Conservation (phyloP, 2,113 vertebrate species). For the Lota lota region DNA sequence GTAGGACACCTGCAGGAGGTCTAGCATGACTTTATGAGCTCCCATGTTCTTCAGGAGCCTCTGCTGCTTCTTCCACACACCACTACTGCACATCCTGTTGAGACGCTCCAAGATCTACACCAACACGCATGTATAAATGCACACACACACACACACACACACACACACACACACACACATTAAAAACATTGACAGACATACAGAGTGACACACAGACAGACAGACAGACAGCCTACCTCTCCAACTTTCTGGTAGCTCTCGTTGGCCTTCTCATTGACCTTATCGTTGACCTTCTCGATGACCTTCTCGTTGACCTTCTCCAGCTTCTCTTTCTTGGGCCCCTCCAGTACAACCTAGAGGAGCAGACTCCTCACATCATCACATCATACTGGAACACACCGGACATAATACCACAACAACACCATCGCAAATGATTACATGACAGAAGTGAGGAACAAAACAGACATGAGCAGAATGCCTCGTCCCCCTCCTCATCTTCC, state of each 20-base stretch:
- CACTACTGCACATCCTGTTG: slow-evolving; percentile 92
- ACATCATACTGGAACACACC: slow-evolving; percentile 28
- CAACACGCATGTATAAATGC: background rate
- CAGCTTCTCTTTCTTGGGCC: slow-evolving; percentile 73
- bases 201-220: background rate
- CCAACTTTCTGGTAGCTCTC: slow-evolving; percentile 94
- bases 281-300: too few relatives aligned
- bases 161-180: too few relatives aligned
- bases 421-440: too few relatives aligned
- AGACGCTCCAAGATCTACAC: slow-evolving; percentile 88
- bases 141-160: too few relatives aligned
- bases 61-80: slow-evolving; percentile 96
- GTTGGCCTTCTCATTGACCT: slow-evolving; percentile 55
- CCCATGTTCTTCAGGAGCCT: slow-evolving; percentile 96
- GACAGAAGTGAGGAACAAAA: too few relatives aligned
- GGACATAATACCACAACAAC: too few relatives aligned
- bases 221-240: slow-evolving; percentile 72
- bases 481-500: too few relatives aligned
- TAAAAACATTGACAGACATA: too few relatives aligned
- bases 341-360: slow-evolving; percentile 65
- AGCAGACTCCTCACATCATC: slow-evolving; percentile 42
- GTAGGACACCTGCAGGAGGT: slow-evolving; percentile 93
- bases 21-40: slow-evolving; percentile 97
- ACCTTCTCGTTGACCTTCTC: slow-evolving; percentile 65
- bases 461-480: too few relatives aligned